Evolutionary conservation across 2,113 vertebrate species (phyloP), one percentile per base, ranked within the genome.

Genomic region (Lutjanus erythropterus): DNA sequence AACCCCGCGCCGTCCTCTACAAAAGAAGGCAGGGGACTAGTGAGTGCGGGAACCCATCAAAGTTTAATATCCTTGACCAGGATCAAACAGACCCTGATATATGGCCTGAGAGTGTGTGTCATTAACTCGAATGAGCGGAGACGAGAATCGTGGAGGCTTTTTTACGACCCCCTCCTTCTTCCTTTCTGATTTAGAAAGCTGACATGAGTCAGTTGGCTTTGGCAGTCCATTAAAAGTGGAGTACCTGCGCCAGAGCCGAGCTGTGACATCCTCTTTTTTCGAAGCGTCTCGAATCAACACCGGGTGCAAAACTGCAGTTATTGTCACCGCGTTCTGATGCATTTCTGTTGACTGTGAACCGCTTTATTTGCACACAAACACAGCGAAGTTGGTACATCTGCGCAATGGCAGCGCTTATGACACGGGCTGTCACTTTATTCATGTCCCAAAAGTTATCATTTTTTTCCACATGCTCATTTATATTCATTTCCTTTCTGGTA

Each of bases 111-210:
- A 76, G 85, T 53, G 81, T 52, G 80, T 88, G 88, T 88, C 88
- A 90, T 93, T 92, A 93, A 85, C 84, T 86, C 15, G 69, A 88
- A 90, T 80, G 89, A 91, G 89, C 49, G 12, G 72, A 88, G 86
- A 86, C 58, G 65, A 79, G 86, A 87, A 84, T 78, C 29, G 31
- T 11, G 46, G 75, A 79, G 87, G 82, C 67, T 62, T 64, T 89
- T 93, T 92, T 92, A 91, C 41, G 80, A 64, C 41, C 65, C 82
- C 78, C 55, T 73, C 70, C 61, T 72, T 31, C 76, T 44, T 70
- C 78, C 59, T 68, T 77, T 84, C 83, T 90, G 88, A 92, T 93
- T 91, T 93, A 90, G 87, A 88, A 89, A 89, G 86, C 86, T 74
- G 85, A 87, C 88, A 80, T 55, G 78, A 87, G 64, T 86, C 83